These are phyloP conservation scores for Phenganax subtilis DNA, from an alignment of 92 coral and sea anemone species.

Conservation along the genomic window DNA sequence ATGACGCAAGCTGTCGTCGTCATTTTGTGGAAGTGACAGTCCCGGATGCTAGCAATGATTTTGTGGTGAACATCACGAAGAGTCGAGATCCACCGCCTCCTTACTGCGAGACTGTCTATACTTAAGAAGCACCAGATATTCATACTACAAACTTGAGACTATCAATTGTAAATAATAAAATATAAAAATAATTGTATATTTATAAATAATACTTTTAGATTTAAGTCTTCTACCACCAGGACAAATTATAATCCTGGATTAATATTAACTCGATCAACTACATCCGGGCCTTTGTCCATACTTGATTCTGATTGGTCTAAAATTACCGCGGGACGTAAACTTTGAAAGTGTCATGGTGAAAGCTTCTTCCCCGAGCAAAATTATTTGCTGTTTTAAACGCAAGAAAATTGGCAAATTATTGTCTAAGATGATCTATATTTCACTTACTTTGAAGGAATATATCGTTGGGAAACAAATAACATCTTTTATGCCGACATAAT, in stretches of 20 bases:
- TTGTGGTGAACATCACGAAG: constrained; percentile 37
- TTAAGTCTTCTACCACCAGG: too few relatives aligned
- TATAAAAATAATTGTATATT: neutral
- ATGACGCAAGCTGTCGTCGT: constrained; percentile 26
- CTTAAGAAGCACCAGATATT: neutral
- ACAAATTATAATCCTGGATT: too few relatives aligned
- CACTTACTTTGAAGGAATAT: neutral
- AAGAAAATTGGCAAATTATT: neutral
- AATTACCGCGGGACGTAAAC: neutral
- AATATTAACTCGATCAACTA: too few relatives aligned
- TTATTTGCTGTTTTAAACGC: neutral
- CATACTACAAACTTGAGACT: neutral
- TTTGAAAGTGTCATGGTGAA: neutral
- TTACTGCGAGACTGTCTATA: constrained; percentile 35
- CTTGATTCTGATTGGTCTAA: neutral
- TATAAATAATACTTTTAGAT: too few relatives aligned
- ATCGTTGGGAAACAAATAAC: neutral
- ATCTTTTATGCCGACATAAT: neutral
- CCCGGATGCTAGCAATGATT: constrained; percentile 19
- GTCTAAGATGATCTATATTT: neutral
- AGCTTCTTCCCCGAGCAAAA: neutral
- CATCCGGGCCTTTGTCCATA: neutral
- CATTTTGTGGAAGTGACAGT: constrained; percentile 36
- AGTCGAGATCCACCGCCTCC: constrained; percentile 39
- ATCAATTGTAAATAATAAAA: neutral